phyloP scores from a whole-genome alignment of 2,113 vertebrate genomes.

The Pongo pygmaeus region DNA sequence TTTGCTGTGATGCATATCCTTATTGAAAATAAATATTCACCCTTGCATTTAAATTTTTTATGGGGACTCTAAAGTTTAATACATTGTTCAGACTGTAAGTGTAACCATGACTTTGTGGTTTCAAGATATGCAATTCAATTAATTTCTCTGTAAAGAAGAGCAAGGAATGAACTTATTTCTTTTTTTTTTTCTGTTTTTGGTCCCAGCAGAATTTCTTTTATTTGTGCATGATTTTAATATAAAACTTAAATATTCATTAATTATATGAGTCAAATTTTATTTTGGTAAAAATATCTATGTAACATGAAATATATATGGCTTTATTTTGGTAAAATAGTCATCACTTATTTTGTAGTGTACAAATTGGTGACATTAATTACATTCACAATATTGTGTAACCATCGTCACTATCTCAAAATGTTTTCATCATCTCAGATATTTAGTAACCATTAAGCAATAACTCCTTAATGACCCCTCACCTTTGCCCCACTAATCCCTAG shows the following conservation, averaged over 20 bases:
- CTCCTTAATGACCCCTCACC: neutral
- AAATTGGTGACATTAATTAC: neutral
- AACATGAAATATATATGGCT: neutral
- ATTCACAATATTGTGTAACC: neutral
- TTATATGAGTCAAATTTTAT: neutral
- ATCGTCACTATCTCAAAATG: neutral
- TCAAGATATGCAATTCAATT: neutral
- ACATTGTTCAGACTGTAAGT: neutral
- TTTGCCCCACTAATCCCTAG: neutral
- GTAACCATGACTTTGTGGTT: neutral
- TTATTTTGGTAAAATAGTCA: neutral
- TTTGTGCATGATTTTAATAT: neutral
- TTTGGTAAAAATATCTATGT: neutral
- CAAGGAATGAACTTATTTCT: neutral
- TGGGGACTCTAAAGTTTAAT: neutral
- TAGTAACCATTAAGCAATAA: neutral
- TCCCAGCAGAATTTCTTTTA: neutral
- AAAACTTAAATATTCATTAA: neutral
- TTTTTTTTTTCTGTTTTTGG: neutral
- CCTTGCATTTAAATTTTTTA: neutral
- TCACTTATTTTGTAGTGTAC: neutral
- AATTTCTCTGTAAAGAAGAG: neutral
- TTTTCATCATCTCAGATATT: neutral
- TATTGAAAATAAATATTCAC: neutral
- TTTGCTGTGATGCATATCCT: neutral